These are phyloP conservation scores for Phaonia tiefii DNA, from an alignment of 2,888 invertebrate genomes.

Conservation along the genomic window DNA sequence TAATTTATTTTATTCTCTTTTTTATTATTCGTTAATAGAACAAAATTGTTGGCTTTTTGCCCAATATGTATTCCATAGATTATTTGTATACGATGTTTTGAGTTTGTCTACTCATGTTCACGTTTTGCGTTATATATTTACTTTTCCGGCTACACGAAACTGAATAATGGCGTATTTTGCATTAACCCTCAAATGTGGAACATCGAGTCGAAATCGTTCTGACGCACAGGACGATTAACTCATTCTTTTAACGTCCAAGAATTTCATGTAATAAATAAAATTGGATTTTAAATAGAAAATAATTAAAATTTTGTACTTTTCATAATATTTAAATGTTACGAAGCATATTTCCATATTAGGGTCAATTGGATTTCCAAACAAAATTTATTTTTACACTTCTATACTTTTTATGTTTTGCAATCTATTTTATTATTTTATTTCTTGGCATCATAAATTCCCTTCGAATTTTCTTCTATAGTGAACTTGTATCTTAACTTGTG, in stretches of 20 bases:
- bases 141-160: conserved; percentile 49
- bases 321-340: background rate
- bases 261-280: too few species aligned
- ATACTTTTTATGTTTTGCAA: too few species aligned
- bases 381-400: background rate
- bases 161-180: conserved; percentile 31
- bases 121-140: conserved; percentile 43
- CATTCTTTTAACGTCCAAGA: too few species aligned
- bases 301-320: too few species aligned
- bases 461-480: too few species aligned
- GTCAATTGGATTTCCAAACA: too few species aligned
- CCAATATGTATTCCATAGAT: conserved; percentile 75
- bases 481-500: too few species aligned
- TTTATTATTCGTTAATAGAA: conserved; percentile 30
- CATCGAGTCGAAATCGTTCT: too few species aligned
- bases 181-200: conserved; percentile 10
- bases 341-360: too few species aligned
- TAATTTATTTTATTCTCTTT: conserved; percentile 35
- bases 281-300: too few species aligned
- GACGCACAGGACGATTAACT: too few species aligned
- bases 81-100: conserved; percentile 39
- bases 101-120: conserved; percentile 46
- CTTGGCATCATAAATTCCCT: background rate
- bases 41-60: conserved; percentile 71
- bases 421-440: background rate